phyloP scores from a whole-genome alignment of 2,113 vertebrate species.

The Meleagris gallopavo region DNA sequence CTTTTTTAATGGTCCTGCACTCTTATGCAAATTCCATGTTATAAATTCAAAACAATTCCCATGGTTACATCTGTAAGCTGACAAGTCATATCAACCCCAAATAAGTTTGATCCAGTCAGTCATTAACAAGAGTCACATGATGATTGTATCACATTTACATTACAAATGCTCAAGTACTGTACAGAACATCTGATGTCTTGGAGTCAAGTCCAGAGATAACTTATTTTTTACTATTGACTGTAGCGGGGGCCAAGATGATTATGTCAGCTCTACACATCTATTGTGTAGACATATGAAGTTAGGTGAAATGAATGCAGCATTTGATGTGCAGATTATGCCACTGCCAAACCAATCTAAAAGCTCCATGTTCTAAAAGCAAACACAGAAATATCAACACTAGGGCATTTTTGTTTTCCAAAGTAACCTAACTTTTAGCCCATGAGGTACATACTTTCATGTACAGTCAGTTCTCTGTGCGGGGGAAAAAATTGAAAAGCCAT shows the following conservation, averaged over 20 bases:
- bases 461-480: background rate
- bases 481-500: background rate
- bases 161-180: background rate
- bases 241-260: background rate
- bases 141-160: background rate
- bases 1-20: background rate
- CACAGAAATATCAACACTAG: background rate
- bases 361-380: background rate
- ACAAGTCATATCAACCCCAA: background rate
- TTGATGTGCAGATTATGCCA: background rate
- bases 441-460: background rate
- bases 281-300: background rate
- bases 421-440: background rate
- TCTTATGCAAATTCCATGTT: background rate
- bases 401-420: background rate
- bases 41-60: background rate
- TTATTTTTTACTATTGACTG: background rate
- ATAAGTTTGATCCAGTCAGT: background rate
- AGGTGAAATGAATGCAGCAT: background rate
- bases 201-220: background rate
- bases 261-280: background rate
- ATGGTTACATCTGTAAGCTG: background rate
- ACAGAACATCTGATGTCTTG: background rate
- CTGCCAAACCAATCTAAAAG: background rate
- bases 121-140: background rate